Base-by-base conservation (phyloP, 2,797 vertebrate genomes). In the Garrulus glandarius region DNA sequence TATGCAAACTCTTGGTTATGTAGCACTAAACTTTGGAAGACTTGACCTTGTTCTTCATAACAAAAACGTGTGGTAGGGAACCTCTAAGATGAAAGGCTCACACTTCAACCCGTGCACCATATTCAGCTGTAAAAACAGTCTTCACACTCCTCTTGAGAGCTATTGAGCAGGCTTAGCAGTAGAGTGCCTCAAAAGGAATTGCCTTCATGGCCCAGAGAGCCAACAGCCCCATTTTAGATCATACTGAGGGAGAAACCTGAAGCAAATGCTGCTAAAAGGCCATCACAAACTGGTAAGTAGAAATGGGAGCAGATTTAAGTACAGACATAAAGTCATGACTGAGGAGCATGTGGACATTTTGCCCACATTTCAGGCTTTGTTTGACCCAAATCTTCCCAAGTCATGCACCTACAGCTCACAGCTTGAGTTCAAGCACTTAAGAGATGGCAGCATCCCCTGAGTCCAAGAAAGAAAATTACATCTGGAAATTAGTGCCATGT, bases 101-200 rank as follows among this genome's bases (percentile, higher is more conserved):
- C 26, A 61, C 67, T 88, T 92, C 72, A 87, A 52, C 10, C 26
- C 11, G 6, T 84, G n/a, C 61, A 69, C 13, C 0, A 0, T n/a
- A 61, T 75, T 86, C 94, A 95, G 76, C 83, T 94, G 85, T 84
- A 84, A 86, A 93, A 95, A 86, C 72, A 94, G 32, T 41, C 69
- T 86, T 84, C 36, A 20, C 5, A 5, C 43, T 55, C 39, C 69
- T 75, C 65, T 56, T 47, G 77, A 93, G 77, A 79, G 34, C 41
- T 84, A 27, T 53, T 61, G 36, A 88, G 26, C 55, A 47, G 29
- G 36, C 81, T 93, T 69, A 81, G 72, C 29, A 24, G 29, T 13
- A 70, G 11, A 84, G 9, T 56, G 22, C 26, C 50, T 74, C 57
- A 52, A 75, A 92, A 84, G 41, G 44, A 80, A 44, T 61, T 72